Percentiles rank a stretch among this genome's conserved stretches.
phyloP scores from a whole-genome alignment of 1,140 invertebrate genomes.

The Philopotamus ludificatus region DNA sequence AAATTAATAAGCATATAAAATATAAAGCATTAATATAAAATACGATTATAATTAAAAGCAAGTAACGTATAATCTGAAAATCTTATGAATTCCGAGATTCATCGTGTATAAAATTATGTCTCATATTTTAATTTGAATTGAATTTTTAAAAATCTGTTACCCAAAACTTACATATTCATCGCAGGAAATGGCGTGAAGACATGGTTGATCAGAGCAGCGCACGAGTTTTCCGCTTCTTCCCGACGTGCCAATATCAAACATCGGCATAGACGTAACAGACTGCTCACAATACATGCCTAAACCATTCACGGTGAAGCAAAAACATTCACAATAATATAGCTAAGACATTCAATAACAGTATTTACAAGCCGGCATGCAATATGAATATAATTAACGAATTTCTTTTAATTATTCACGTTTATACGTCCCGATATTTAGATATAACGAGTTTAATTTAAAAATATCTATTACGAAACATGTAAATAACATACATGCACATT shows the following conservation, averaged over 20 bases:
- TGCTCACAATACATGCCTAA: slow-evolving; percentile 65
- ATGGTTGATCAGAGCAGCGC: slow-evolving; percentile 58
- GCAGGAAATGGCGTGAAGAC: slow-evolving; percentile 58
- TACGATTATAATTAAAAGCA: neutral
- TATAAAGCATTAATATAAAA: too few relatives aligned
- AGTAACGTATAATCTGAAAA: neutral
- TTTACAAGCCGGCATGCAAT: too few relatives aligned
- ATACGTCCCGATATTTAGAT: too few relatives aligned
- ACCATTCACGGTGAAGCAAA: slow-evolving; percentile 53
- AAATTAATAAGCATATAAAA: too few relatives aligned
- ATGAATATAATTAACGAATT: too few relatives aligned
- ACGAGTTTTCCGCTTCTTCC: slow-evolving; percentile 61
- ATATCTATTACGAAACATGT: too few relatives aligned
- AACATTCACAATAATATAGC: slow-evolving; percentile 22
- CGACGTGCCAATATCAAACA: slow-evolving; percentile 58
- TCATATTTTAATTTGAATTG: neutral
- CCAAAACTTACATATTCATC: slow-evolving; percentile 61
- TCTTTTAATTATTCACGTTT: too few relatives aligned
- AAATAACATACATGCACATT: too few relatives aligned
- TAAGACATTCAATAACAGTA: too few relatives aligned
- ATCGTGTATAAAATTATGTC: neutral
- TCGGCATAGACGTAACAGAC: slow-evolving; percentile 47
- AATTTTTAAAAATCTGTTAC: neutral
- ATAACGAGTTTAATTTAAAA: too few relatives aligned
- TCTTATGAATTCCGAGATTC: too few relatives aligned